Evolutionary conservation across 1,140 invertebrate genomes (phyloP).

Genomic region (Anadara kagoshimensis): DNA sequence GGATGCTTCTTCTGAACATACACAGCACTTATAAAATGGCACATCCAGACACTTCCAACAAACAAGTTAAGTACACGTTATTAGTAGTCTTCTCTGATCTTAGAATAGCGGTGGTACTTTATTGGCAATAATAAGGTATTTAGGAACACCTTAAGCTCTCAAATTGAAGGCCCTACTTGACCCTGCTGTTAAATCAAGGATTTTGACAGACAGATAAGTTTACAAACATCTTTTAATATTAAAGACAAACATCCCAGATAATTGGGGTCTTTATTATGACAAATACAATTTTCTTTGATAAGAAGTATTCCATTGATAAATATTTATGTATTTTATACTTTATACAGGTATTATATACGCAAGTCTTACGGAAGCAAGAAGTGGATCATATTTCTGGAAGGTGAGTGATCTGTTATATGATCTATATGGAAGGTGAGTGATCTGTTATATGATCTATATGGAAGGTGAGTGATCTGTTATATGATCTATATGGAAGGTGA

Average conservation of each 20-base stretch:
- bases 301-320: neutral
- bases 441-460: no score
- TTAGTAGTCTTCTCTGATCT: no score
- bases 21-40: no score
- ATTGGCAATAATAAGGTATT: neutral
- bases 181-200: neutral
- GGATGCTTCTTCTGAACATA: no score
- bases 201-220: slow-evolving; percentile 15
- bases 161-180: slow-evolving; percentile 12
- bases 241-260: neutral
- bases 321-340: slow-evolving; percentile 30
- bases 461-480: no score
- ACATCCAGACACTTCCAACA: no score
- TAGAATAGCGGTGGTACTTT: no score
- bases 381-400: slow-evolving; percentile 79
- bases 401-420: no score
- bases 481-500: no score
- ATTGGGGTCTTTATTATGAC: neutral
- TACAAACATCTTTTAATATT: neutral
- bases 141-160: slow-evolving; percentile 12
- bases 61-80: no score
- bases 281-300: neutral
- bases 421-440: no score
- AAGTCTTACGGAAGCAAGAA: slow-evolving; percentile 82
- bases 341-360: slow-evolving; percentile 87